These are phyloP conservation scores for Saguinus imperator DNA, from an alignment of 2,113 vertebrate species.

Conservation along the genomic window DNA sequence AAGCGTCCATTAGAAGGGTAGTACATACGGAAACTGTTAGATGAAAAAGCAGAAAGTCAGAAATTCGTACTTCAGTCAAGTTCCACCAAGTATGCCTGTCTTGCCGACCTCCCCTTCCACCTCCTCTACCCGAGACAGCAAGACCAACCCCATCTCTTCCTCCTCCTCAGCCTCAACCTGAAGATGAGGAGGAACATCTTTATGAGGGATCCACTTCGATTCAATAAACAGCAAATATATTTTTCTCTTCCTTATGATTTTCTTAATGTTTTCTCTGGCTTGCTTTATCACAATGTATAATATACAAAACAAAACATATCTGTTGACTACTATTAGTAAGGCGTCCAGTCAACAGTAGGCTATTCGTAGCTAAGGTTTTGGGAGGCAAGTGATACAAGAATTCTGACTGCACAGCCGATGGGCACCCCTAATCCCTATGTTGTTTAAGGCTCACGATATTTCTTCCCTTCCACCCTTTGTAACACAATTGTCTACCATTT, in stretches of 20 bases:
- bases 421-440: not conserved
- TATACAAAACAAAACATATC: not conserved
- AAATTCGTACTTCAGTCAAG: not conserved
- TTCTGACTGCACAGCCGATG: not conserved
- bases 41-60: not conserved
- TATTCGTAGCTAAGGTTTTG: not conserved
- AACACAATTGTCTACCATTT: not conserved
- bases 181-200: not conserved
- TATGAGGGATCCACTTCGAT: not conserved
- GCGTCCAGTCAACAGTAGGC: not conserved
- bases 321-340: not conserved
- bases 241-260: not conserved
- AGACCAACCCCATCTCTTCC: not conserved
- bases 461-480: not conserved
- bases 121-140: not conserved
- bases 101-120: not conserved
- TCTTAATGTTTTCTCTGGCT: not conserved
- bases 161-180: not conserved
- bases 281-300: not conserved
- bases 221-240: not conserved
- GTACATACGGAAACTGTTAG: not conserved
- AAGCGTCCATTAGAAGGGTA: not conserved
- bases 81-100: not conserved
- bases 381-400: not conserved
- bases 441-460: not conserved